Conservation (phyloP, 2,888 invertebrate species). For the Rotaria socialis region DNA sequence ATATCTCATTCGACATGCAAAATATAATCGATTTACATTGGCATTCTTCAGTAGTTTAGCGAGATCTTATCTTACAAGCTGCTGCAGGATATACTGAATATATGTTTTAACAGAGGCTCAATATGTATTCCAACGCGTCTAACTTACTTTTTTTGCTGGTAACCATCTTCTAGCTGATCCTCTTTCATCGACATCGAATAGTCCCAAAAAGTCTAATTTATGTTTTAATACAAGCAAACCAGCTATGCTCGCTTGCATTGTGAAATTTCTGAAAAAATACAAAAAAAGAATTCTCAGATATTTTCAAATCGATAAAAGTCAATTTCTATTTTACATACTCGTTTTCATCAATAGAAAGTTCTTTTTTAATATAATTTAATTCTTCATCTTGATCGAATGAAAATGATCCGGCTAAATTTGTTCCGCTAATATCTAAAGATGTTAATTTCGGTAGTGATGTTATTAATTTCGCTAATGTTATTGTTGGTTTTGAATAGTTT, state of each 20-base stretch:
- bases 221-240: conserved; percentile 15
- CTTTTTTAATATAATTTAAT: conserved; percentile 35
- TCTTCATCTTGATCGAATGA: conserved; percentile 48
- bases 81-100: too few species aligned
- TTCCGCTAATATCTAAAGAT: conserved; percentile 88
- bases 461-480: conserved; percentile 69
- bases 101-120: too few species aligned
- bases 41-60: too few species aligned
- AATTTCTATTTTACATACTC: background rate
- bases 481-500: conserved; percentile 39
- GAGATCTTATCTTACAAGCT: too few species aligned
- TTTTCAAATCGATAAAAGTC: background rate
- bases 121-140: too few species aligned
- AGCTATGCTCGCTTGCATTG: background rate
- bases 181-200: conserved; percentile 4
- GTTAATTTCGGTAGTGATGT: conserved; percentile 71
- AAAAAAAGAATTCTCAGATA: background rate
- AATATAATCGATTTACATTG: too few species aligned
- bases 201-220: background rate
- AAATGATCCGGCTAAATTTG: conserved; percentile 83
- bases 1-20: too few species aligned
- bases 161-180: background rate
- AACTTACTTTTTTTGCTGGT: conserved; percentile 23
- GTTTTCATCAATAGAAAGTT: background rate
- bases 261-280: background rate